phyloP scores from a whole-genome alignment of 2,888 invertebrate species.

The Cabera pusaria region DNA sequence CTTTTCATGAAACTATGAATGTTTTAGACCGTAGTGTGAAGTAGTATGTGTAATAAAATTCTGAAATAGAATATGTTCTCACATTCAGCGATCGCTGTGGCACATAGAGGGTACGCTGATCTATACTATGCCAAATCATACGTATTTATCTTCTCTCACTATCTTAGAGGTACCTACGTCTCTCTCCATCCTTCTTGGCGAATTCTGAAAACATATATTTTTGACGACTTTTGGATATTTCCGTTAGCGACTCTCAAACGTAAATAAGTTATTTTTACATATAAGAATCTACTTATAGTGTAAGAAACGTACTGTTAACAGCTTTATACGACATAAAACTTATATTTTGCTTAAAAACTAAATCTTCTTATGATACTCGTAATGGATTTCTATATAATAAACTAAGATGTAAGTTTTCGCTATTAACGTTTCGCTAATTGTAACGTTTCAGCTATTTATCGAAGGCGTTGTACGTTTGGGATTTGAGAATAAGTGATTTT shows the following conservation, averaged over 20 bases:
- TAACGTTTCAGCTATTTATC: slow-evolving; percentile 45
- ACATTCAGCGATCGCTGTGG: too few relatives aligned
- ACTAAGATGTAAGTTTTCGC: slow-evolving; percentile 35
- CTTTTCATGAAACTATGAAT: slow-evolving; percentile 41
- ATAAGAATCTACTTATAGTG: slow-evolving; percentile 52
- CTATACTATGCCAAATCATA: slow-evolving; percentile 52
- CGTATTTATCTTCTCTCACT: slow-evolving; percentile 41
- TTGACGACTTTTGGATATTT: slow-evolving; percentile 75
- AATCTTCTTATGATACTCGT: slow-evolving; percentile 60
- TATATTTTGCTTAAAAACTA: slow-evolving; percentile 57
- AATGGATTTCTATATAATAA: slow-evolving; percentile 46
- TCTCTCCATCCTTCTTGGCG: slow-evolving; percentile 52
- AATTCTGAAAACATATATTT: slow-evolving; percentile 66
- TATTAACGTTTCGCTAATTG: slow-evolving; percentile 45
- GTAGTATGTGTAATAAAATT: slow-evolving; percentile 45
- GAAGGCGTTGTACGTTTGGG: slow-evolving; percentile 37
- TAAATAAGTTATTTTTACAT: slow-evolving; percentile 45
- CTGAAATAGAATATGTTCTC: slow-evolving; percentile 32
- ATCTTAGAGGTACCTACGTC: slow-evolving; percentile 35
- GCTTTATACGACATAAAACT: slow-evolving; percentile 55
- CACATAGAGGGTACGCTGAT: too few relatives aligned
- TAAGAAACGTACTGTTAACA: slow-evolving; percentile 49
- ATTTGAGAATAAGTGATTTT: slow-evolving; percentile 30
- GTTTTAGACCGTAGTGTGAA: slow-evolving; percentile 39
- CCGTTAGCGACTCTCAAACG: slow-evolving; percentile 65